These are phyloP conservation scores for Macrostomum lignano DNA, from an alignment of 1,140 invertebrate genomes.

Conservation along the genomic window DNA sequence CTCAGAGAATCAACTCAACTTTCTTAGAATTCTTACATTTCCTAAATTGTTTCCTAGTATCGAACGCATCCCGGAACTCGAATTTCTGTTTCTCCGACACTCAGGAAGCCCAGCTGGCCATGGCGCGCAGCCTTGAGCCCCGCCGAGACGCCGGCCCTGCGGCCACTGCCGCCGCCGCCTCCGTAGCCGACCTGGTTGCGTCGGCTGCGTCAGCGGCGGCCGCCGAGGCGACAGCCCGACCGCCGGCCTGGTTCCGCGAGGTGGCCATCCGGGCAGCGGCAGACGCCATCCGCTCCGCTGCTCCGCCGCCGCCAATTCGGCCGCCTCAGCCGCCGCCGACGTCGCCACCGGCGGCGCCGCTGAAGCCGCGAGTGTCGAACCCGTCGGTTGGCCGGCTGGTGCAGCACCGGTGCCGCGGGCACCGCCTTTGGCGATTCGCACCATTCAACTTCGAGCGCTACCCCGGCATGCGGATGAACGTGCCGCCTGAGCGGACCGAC, in stretches of 20 bases:
- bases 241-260: neutral
- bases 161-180: too few relatives aligned
- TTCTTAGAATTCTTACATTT: too few relatives aligned
- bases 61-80: too few relatives aligned
- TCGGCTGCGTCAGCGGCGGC: too few relatives aligned
- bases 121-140: too few relatives aligned
- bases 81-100: too few relatives aligned
- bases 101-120: too few relatives aligned
- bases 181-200: too few relatives aligned
- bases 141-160: too few relatives aligned
- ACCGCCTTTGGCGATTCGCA: slow-evolving; percentile 1
- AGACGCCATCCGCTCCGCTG: neutral
- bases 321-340: neutral
- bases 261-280: slow-evolving; percentile 1
- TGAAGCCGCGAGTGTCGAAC: neutral
- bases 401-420: neutral
- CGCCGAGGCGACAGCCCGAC: too few relatives aligned
- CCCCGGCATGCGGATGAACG: slow-evolving; percentile 29
- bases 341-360: neutral
- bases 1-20: too few relatives aligned
- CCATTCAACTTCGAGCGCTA: slow-evolving; percentile 6
- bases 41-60: too few relatives aligned
- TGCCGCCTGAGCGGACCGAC: slow-evolving; percentile 45
- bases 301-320: slow-evolving; percentile 1
- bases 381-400: neutral